A percentile compares a stretch with the other conserved stretches of the same genome.
Conservation (phyloP, 1,140 invertebrate genomes). For the Microplitis demolitor region DNA sequence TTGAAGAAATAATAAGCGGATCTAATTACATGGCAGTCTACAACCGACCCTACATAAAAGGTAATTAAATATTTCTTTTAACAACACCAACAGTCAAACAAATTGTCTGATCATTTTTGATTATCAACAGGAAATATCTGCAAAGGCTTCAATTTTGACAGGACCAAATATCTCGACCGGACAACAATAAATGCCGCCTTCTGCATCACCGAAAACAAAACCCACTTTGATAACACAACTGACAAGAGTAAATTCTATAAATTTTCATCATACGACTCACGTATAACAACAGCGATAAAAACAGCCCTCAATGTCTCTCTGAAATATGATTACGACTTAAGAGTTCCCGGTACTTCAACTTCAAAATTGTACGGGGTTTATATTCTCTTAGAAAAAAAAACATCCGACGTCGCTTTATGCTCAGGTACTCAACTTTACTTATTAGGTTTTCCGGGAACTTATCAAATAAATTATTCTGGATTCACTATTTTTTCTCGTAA, state of each 20-base stretch:
- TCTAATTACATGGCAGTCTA: background rate
- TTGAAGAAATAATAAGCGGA: too few species aligned
- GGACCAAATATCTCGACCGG: background rate
- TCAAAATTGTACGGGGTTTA: too few species aligned
- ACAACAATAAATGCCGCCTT: too few species aligned
- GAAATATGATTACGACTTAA: too few species aligned
- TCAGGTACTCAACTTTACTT: background rate
- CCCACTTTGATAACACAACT: too few species aligned
- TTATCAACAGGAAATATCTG: background rate
- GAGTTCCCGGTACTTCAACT: too few species aligned
- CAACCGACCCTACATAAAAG: background rate
- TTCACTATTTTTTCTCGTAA: background rate
- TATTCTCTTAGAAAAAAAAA: background rate
- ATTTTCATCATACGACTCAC: too few species aligned
- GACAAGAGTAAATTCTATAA: too few species aligned
- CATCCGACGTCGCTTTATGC: background rate
- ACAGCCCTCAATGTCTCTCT: too few species aligned
- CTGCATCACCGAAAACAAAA: too few species aligned
- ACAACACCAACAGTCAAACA: background rate
- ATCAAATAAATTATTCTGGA: background rate
- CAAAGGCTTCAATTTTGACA: background rate
- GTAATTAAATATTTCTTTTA: background rate
- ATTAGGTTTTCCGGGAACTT: background rate
- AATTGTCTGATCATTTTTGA: background rate
- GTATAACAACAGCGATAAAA: too few species aligned